Evolutionary conservation across 1,140 invertebrate genomes (phyloP).

Genomic region (Carposina sasakii): DNA sequence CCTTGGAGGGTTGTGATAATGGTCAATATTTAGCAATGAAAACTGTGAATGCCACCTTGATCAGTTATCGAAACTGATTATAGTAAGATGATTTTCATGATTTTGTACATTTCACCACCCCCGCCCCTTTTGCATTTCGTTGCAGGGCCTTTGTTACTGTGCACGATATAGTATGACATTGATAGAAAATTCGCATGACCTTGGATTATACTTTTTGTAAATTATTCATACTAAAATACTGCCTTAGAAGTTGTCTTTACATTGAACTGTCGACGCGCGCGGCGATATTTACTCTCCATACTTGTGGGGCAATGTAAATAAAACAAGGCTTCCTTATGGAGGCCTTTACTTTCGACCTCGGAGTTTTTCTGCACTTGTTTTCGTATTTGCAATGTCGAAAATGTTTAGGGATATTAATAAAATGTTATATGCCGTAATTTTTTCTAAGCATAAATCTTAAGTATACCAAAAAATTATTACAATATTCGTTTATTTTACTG

Average conservation of each 20-base stretch:
- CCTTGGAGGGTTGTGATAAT: conserved; percentile 66
- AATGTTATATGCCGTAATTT: not conserved
- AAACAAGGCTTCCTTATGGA: conserved; percentile 46
- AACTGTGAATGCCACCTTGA: conserved; percentile 61
- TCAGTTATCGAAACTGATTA: conserved; percentile 69
- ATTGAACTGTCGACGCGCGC: conserved; percentile 52
- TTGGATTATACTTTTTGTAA: conserved; percentile 69
- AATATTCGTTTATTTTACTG: conserved; percentile 28
- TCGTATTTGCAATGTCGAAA: conserved; percentile 1
- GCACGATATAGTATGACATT: conserved; percentile 72
- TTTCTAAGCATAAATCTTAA: not conserved
- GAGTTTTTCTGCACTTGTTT: not conserved
- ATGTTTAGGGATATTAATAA: too few species aligned
- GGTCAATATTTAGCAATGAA: conserved; percentile 56
- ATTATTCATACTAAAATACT: conserved; percentile 59
- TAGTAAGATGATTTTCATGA: conserved; percentile 61
- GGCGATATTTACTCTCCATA: conserved; percentile 48
- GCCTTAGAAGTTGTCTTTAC: conserved; percentile 56
- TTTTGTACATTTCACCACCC: conserved; percentile 66
- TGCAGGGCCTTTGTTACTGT: conserved; percentile 72
- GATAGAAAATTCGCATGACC: conserved; percentile 72
- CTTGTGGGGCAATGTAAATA: conserved; percentile 65
- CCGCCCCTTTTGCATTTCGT: conserved; percentile 71
- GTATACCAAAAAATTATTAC: too few species aligned
- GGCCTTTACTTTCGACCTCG: conserved; percentile 58